Conservation (phyloP, 2,888 invertebrate species). For the Ptilodon capucinus region DNA sequence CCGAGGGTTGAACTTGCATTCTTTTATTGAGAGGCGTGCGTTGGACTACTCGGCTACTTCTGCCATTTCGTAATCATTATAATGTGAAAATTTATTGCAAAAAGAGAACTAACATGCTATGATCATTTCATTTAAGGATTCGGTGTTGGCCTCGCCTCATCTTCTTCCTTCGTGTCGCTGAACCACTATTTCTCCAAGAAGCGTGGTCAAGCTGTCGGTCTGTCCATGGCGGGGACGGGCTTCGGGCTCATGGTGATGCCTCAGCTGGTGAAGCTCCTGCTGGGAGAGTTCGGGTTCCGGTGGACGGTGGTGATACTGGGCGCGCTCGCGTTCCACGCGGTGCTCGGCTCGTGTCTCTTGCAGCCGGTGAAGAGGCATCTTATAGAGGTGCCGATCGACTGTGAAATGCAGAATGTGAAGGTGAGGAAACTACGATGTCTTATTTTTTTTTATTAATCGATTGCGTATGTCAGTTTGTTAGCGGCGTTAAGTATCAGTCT, state of each 20-base stretch:
- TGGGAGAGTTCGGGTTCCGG: conserved; percentile 85
- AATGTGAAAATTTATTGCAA: no score
- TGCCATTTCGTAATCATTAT: no score
- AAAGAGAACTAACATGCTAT: no score
- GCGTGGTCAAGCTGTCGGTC: conserved; percentile 90
- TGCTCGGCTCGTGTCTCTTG: conserved; percentile 85
- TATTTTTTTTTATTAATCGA: no score
- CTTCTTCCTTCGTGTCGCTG: conserved; percentile 90
- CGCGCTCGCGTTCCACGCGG: conserved; percentile 85
- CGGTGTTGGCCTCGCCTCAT: conserved; percentile 89
- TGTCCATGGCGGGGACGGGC: conserved; percentile 91
- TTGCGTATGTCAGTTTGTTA: no score
- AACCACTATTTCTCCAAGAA: conserved; percentile 90
- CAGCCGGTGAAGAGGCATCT: conserved; percentile 89
- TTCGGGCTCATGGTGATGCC: conserved; percentile 91
- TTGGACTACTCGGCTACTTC: no score
- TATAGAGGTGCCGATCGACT: conserved; percentile 81
- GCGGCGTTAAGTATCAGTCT: no score
- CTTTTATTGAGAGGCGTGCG: no score
- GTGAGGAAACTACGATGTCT: no score
- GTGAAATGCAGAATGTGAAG: conserved; percentile 77
- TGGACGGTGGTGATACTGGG: conserved; percentile 87
- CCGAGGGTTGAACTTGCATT: no score
- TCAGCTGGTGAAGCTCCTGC: conserved; percentile 85
- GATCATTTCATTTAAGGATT: conserved; percentile 87